Evolutionary conservation across 1,140 invertebrate species (phyloP).

Genomic region (Halyomorpha halys): DNA sequence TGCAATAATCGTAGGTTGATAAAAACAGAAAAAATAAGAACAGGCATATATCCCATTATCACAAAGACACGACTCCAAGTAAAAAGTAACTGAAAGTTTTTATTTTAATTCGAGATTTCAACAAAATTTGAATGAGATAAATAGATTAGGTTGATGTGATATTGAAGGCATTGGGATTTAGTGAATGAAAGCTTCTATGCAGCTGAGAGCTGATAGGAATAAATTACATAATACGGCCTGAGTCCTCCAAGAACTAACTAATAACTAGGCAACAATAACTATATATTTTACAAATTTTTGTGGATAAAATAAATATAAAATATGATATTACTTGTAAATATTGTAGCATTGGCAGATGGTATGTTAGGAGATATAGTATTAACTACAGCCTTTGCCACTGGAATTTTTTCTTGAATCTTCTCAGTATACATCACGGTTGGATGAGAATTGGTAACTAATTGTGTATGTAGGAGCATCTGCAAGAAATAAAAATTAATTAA

Average conservation of each 20-base stretch:
- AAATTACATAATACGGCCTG: no score
- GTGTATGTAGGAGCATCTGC: conserved; percentile 31
- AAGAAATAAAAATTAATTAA: conserved; percentile 16
- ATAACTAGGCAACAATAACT: background rate
- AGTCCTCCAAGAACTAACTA: no score
- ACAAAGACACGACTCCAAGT: no score
- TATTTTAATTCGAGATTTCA: no score
- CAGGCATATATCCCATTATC: no score
- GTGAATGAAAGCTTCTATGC: no score
- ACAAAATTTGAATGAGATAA: background rate
- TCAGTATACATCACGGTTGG: conserved; percentile 44
- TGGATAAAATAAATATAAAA: background rate
- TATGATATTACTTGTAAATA: conserved; percentile 8
- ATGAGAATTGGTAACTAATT: conserved; percentile 25
- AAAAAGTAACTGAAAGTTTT: no score
- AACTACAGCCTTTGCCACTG: conserved; percentile 28
- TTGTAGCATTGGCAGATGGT: conserved; percentile 47
- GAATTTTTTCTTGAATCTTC: conserved; percentile 26
- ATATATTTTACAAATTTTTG: background rate
- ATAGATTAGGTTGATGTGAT: background rate
- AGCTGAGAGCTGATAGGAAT: no score
- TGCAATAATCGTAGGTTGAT: no score
- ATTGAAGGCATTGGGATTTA: background rate
- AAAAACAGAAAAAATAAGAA: no score
- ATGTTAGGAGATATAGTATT: conserved; percentile 40